phyloP scores from a whole-genome alignment of 1,140 invertebrate species.

The Cephus cinctus region DNA sequence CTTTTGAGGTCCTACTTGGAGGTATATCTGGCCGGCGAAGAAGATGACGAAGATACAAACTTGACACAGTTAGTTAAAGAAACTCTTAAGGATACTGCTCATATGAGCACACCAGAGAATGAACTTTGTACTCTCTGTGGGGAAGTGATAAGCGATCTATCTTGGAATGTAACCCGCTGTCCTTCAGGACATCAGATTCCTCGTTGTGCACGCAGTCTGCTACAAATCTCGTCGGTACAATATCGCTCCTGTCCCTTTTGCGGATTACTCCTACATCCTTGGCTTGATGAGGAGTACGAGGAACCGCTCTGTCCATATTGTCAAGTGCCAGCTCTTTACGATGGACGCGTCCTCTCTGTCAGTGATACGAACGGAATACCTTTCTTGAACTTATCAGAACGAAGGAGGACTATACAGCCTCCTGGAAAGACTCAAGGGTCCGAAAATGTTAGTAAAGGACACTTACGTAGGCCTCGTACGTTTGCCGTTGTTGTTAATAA shows the following conservation, averaged over 20 bases:
- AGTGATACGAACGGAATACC: conserved; percentile 8
- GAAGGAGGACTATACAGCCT: not conserved
- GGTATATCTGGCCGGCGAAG: conserved; percentile 37
- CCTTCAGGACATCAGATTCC: conserved; percentile 42
- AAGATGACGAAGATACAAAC: conserved; percentile 19
- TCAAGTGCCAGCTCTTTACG: conserved; percentile 38
- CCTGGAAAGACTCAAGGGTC: conserved; percentile 2
- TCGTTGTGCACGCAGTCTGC: conserved; percentile 44
- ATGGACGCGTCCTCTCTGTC: conserved; percentile 27
- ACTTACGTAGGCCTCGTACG: no score
- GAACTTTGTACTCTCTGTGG: conserved; percentile 43
- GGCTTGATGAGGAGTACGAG: conserved; percentile 33
- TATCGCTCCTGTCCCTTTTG: conserved; percentile 45
- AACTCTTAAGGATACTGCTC: conserved; percentile 19
- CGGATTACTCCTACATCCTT: conserved; percentile 43
- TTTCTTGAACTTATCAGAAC: conserved; percentile 38
- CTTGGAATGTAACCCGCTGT: conserved; percentile 35
- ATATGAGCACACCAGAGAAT: conserved; percentile 14
- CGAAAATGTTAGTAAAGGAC: no score
- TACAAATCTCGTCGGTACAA: conserved; percentile 38
- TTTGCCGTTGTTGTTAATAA: no score
- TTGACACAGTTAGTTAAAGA: conserved; percentile 18
- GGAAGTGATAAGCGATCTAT: conserved; percentile 30
- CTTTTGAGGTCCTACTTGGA: conserved; percentile 44
- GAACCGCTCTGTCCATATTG: conserved; percentile 45